Percentiles rank a stretch among this genome's conserved stretches.
Conservation (phyloP, 2,888 invertebrate genomes). For the Hemaris fuciformis region DNA sequence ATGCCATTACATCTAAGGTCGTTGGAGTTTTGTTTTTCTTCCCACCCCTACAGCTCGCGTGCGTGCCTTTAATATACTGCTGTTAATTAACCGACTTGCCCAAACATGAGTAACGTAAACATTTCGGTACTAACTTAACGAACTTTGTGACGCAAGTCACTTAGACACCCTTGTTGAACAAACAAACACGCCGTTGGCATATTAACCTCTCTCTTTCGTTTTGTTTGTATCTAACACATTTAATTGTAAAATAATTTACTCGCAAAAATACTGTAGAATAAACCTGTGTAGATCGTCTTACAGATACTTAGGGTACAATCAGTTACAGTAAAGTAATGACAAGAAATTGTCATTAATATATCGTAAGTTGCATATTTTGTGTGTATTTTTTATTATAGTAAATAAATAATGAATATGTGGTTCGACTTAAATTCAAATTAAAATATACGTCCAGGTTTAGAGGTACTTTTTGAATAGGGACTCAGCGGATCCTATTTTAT, state of each 20-base stretch:
- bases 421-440: too few relatives aligned
- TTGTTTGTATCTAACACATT: background rate
- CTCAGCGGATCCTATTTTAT: too few relatives aligned
- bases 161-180: slow-evolving; percentile 28
- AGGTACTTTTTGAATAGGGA: too few relatives aligned
- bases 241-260: background rate
- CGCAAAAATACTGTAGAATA: background rate
- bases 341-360: too few relatives aligned
- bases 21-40: slow-evolving; percentile 49
- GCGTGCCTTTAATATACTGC: slow-evolving; percentile 61
- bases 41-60: slow-evolving; percentile 43
- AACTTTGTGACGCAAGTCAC: slow-evolving; percentile 49
- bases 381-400: too few relatives aligned
- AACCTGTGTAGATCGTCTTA: background rate
- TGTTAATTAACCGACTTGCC: slow-evolving; percentile 63
- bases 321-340: too few relatives aligned
- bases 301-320: too few relatives aligned
- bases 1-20: slow-evolving; percentile 23
- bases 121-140: slow-evolving; percentile 50
- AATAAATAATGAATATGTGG: too few relatives aligned
- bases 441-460: too few relatives aligned
- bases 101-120: slow-evolving; percentile 61
- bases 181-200: slow-evolving; percentile 15
- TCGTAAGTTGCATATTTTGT: too few relatives aligned
- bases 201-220: background rate